phyloP scores from a whole-genome alignment of 2,113 vertebrate genomes.

The Xyliphius kryptos region DNA sequence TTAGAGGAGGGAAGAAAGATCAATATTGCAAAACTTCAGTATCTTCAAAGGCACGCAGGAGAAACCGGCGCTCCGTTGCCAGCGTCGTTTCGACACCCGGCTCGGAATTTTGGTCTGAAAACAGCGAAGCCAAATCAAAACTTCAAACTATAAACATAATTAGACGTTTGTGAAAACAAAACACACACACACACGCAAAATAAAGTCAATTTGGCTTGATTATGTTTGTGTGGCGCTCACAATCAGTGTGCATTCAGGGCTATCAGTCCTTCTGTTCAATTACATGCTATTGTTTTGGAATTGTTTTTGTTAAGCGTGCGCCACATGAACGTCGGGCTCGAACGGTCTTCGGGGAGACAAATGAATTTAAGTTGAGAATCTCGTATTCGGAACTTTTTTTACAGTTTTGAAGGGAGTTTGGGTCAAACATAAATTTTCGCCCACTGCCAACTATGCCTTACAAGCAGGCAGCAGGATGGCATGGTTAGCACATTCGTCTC shows the following conservation, averaged over 20 bases:
- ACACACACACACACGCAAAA: not conserved
- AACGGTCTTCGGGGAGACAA: constrained; percentile 34
- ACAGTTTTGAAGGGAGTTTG: too few relatives aligned
- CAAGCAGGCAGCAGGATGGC: too few relatives aligned
- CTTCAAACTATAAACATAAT: constrained; percentile 22
- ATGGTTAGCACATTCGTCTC: too few relatives aligned
- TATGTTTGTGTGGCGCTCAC: constrained; percentile 15
- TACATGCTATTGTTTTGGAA: constrained; percentile 56
- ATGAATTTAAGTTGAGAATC: constrained; percentile 40
- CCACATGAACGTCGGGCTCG: constrained; percentile 48
- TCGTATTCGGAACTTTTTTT: too few relatives aligned
- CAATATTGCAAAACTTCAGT: constrained; percentile 58
- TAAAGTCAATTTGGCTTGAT: constrained; percentile 29
- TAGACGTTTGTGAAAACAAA: not conserved
- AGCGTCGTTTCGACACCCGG: not conserved
- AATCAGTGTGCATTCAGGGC: constrained; percentile 23
- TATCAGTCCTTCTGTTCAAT: constrained; percentile 21
- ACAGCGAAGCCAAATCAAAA: constrained; percentile 3
- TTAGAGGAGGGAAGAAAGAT: constrained; percentile 56
- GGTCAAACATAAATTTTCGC: too few relatives aligned
- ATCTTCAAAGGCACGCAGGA: constrained; percentile 58
- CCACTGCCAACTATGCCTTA: too few relatives aligned
- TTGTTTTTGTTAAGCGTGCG: constrained; percentile 60
- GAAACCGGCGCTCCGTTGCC: constrained; percentile 43
- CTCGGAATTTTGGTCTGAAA: not conserved